Evolutionary conservation across 2,888 invertebrate species (phyloP), one percentile per base, ranked within the genome.

Genomic region (Subacronicta megacephala): DNA sequence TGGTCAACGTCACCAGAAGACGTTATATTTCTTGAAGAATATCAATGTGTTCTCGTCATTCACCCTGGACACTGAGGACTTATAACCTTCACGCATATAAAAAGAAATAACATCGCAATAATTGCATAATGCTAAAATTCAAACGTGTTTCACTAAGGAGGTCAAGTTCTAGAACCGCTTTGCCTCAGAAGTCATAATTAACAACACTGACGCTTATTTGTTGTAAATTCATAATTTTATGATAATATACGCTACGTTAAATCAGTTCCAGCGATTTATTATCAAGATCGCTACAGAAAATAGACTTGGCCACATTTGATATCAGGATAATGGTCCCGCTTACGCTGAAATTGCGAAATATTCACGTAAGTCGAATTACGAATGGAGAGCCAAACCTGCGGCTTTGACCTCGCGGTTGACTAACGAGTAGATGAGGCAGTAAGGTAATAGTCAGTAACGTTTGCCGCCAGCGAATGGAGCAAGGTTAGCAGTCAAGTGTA

Each of bases 81-180:
- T 47, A 69, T 74, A 79, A 75, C 78, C 66, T 76, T 75, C 59
- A 79, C 80, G 80, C 80, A 79, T 77, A 78, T 82, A 83, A 83
- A 82, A 72, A 72, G 73, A 76, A 74, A 81, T 77, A 80, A 76
- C 79, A 76, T 75, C 65, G 71, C 66, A 77, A 81, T 78, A 80
- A 87, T 88, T 87, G 86, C 84, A 85, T 86, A 84, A 88, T 75
- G 80, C 82, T 82, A 81, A 85, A 85, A 82, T 75, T 71, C 75
- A 83, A 88, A 88, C 87, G 80, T 82, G 84, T 87, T 88, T 79
- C 73, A 63, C 64, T 81, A 90, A 90, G 83, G 88, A 83, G 90
- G 90, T 89, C 90, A 91, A 90, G 90, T 90, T 90, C 89, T 85
- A 83, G 81, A 81, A 78, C 80, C 74, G 71, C 77, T 77, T 83